phyloP scores from a whole-genome alignment of 2,113 vertebrate species.

The Xiphophorus hellerii region DNA sequence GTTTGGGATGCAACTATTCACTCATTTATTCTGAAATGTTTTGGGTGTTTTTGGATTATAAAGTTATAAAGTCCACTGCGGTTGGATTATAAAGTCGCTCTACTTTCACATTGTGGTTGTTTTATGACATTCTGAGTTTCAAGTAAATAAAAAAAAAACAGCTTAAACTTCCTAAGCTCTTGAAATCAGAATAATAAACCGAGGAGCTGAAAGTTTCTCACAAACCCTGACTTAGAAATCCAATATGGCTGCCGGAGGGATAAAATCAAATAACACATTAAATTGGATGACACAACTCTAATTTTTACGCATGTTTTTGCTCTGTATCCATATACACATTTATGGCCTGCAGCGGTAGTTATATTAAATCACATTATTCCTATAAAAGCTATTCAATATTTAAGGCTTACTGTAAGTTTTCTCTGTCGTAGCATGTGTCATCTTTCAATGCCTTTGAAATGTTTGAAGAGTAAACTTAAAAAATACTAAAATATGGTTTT shows the following conservation, averaged over 20 bases:
- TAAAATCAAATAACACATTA: neutral
- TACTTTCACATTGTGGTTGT: no score
- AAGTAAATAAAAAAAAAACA: no score
- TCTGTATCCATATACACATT: neutral
- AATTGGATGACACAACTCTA: neutral
- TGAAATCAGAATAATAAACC: no score
- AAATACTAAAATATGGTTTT: no score
- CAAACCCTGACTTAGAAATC: no score
- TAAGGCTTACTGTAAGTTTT: no score
- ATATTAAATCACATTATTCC: neutral
- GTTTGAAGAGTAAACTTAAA: neutral
- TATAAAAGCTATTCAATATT: neutral
- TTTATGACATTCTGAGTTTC: no score
- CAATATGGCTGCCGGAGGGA: no score
- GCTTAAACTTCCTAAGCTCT: no score
- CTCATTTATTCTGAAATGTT: neutral
- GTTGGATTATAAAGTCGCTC: neutral
- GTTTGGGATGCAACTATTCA: no score
- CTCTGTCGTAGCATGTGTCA: no score
- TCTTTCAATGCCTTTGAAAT: neutral
- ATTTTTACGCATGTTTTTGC: neutral
- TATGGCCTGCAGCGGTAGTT: neutral
- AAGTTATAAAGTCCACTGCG: neutral
- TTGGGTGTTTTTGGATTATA: neutral
- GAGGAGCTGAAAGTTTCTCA: no score